Evolutionary conservation across 2,113 vertebrate genomes (phyloP).

Genomic region (Scomber colias): DNA sequence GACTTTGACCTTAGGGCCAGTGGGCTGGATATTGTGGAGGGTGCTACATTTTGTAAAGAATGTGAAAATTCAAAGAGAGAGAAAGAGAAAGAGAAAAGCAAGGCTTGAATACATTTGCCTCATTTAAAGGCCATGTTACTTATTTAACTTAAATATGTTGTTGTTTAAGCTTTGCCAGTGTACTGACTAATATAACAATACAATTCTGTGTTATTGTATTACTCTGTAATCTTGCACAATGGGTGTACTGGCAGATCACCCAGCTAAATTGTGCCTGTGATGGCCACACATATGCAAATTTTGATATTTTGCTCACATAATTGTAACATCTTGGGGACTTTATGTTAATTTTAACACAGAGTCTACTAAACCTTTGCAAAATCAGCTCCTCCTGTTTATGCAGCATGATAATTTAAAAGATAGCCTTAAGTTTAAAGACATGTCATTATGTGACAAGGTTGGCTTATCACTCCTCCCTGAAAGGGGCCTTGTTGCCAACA

Average conservation of each 20-base stretch:
- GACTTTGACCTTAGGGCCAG: conserved; percentile 52
- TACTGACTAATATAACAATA: conserved; percentile 9
- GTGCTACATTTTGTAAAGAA: conserved; percentile 26
- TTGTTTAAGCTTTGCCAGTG: neutral
- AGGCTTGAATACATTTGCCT: neutral
- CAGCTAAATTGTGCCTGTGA: conserved; percentile 9
- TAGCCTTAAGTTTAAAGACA: neutral
- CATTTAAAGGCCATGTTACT: neutral
- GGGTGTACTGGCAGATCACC: neutral
- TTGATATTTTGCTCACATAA: conserved; percentile 42
- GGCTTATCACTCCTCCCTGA: conserved; percentile 21
- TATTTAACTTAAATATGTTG: neutral
- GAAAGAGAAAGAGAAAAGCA: neutral
- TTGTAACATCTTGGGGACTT: conserved; percentile 21
- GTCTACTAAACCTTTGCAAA: conserved; percentile 15
- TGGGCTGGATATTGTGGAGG: conserved; percentile 7
- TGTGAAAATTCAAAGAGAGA: conserved; percentile 19
- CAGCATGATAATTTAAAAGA: conserved; percentile 33
- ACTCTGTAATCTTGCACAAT: neutral
- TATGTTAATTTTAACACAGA: conserved; percentile 3
- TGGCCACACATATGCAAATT: conserved; percentile 42
- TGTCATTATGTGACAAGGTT: conserved; percentile 27
- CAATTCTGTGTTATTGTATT: neutral
- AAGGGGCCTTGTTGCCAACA: neutral
- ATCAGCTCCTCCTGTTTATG: neutral